Percentiles rank a stretch among this genome's conserved stretches.
These are phyloP conservation scores for Drosophila atroscutellata DNA, from an alignment of 2,888 invertebrate genomes.

Conservation along the genomic window DNA sequence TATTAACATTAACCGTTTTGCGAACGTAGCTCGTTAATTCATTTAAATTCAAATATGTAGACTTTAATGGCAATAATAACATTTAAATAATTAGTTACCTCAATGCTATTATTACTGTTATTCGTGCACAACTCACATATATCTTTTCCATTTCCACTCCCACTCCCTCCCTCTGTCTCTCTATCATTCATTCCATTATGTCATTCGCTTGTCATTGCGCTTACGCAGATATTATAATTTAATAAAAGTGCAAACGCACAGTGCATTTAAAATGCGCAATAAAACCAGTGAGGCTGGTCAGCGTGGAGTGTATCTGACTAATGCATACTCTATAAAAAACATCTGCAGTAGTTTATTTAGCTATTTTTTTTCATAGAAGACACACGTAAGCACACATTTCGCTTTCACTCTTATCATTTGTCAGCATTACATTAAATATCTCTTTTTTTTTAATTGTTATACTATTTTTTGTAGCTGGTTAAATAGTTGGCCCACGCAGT, in stretches of 20 bases:
- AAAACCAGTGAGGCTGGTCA: conserved; percentile 11
- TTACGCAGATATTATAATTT: conserved; percentile 46
- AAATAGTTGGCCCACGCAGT: conserved; percentile 7
- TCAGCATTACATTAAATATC: neutral
- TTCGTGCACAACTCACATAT: conserved; percentile 11
- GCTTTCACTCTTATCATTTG: neutral
- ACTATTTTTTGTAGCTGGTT: neutral
- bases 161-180: neutral
- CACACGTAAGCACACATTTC: neutral
- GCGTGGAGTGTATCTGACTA: neutral
- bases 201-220: conserved; percentile 17
- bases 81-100: conserved; percentile 75
- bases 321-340: neutral
- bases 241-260: conserved; percentile 51
- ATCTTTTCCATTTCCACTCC: neutral
- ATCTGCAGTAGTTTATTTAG: neutral
- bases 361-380: neutral
- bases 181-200: neutral
- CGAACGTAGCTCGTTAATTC: conserved; percentile 58
- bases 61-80: conserved; percentile 60
- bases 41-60: conserved; percentile 66
- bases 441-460: neutral
- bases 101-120: conserved; percentile 32
- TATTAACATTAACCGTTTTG: conserved; percentile 42
- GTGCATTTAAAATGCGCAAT: conserved; percentile 54